Evolutionary conservation across 2,797 vertebrate genomes (phyloP).

Genomic region (Sebastes steindachneri): DNA sequence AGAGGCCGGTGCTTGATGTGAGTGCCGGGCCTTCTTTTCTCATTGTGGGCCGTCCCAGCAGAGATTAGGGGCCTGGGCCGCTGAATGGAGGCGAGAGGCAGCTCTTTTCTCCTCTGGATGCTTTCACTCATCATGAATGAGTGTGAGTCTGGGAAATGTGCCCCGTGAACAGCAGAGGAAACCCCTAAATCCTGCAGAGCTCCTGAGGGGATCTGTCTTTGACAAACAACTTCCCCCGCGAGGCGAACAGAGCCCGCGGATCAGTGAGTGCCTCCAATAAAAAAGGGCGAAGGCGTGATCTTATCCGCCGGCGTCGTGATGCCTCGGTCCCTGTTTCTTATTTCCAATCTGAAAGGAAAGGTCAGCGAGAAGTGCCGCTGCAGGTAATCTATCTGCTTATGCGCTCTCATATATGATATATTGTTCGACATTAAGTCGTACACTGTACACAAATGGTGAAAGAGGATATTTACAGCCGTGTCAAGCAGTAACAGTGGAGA

Average conservation of each 20-base stretch:
- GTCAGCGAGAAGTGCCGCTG: constrained; percentile 45
- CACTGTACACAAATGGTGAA: not conserved
- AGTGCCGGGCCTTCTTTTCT: constrained; percentile 64
- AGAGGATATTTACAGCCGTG: constrained; percentile 13
- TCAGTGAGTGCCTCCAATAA: constrained; percentile 55
- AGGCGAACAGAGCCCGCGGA: constrained; percentile 39
- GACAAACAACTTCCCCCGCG: constrained; percentile 74
- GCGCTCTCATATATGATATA: not conserved
- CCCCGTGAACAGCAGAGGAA: constrained; percentile 72
- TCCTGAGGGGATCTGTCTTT: constrained; percentile 71
- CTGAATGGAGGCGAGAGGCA: constrained; percentile 71
- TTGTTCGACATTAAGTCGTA: not conserved
- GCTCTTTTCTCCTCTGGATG: constrained; percentile 50
- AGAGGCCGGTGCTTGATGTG: constrained; percentile 59
- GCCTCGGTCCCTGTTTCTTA: constrained; percentile 27
- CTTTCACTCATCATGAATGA: constrained; percentile 78
- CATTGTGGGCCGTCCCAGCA: constrained; percentile 62
- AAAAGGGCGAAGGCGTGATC: constrained; percentile 58
- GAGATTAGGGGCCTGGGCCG: constrained; percentile 75
- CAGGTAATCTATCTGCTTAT: constrained; percentile 13
- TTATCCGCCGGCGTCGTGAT: constrained; percentile 54
- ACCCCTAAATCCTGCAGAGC: constrained; percentile 76
- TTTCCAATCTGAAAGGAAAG: constrained; percentile 41
- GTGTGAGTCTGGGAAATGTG: constrained; percentile 79
- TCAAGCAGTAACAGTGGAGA: not conserved